Evolutionary conservation across 2,797 vertebrate genomes (phyloP).

Genomic region (Apogon talboti): DNA sequence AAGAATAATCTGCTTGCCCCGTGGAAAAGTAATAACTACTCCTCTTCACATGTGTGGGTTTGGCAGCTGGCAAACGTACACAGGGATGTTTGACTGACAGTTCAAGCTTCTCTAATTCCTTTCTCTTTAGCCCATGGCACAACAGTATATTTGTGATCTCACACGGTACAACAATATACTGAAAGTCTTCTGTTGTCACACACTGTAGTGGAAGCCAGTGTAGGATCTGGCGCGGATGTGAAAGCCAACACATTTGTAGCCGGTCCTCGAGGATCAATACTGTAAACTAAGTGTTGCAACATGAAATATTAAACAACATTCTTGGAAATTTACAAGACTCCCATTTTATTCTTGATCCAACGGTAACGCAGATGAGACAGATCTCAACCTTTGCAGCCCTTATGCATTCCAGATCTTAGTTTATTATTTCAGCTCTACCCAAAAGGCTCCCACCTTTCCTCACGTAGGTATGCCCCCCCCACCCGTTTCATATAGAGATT

Average conservation of each 20-base stretch:
- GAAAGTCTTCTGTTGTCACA: slow-evolving; percentile 11
- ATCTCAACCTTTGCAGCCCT: slow-evolving; percentile 32
- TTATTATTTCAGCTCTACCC: slow-evolving; percentile 28
- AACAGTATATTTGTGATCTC: neutral
- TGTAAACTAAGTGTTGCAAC: too few species aligned
- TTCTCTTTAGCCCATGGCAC: neutral
- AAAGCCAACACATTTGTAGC: too few species aligned
- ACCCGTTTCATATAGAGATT: slow-evolving; percentile 22
- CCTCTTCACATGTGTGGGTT: slow-evolving; percentile 6
- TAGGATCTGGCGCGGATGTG: too few species aligned
- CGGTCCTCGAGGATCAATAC: too few species aligned
- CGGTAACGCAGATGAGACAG: slow-evolving; percentile 78
- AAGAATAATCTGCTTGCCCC: slow-evolving; percentile 2
- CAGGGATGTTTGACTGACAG: slow-evolving; percentile 7
- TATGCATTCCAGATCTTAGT: slow-evolving; percentile 32
- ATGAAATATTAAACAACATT: too few species aligned
- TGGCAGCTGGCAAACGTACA: slow-evolving; percentile 12
- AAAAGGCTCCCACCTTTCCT: slow-evolving; percentile 35
- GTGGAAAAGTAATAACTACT: slow-evolving; percentile 7
- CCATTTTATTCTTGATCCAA: slow-evolving; percentile 74
- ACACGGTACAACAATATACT: neutral
- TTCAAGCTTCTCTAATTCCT: neutral
- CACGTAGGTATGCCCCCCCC: slow-evolving; percentile 20
- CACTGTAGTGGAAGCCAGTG: neutral
- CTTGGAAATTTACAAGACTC: slow-evolving; percentile 30